These are phyloP conservation scores for Apomyelois bistriatella DNA, from an alignment of 2,888 invertebrate genomes.

Conservation along the genomic window DNA sequence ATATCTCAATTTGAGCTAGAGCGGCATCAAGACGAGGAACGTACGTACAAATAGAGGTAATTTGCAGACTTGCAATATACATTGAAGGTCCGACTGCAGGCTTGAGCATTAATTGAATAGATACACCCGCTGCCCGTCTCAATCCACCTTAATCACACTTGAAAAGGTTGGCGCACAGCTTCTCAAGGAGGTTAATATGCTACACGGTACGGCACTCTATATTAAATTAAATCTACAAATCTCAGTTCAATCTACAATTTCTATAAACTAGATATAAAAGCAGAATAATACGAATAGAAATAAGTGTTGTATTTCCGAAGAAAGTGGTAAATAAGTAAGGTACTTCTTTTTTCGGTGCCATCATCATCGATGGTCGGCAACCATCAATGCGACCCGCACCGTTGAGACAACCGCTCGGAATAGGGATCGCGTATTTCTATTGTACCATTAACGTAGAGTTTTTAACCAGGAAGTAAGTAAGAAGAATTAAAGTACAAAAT, in stretches of 20 bases:
- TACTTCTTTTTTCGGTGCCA: too few species aligned
- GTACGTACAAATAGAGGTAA: conserved; percentile 60
- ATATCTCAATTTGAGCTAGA: conserved; percentile 1
- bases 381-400: too few species aligned
- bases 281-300: too few species aligned
- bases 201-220: conserved; percentile 68
- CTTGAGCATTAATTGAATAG: conserved; percentile 74
- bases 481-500: too few species aligned
- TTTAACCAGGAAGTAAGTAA: too few species aligned
- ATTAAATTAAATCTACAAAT: conserved; percentile 40
- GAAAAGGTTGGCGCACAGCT: conserved; percentile 66
- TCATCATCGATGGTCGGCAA: too few species aligned
- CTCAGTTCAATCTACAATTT: neutral
- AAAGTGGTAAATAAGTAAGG: neutral
- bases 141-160: conserved; percentile 73
- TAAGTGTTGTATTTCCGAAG: too few species aligned
- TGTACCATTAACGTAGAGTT: too few species aligned
- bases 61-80: conserved; percentile 65
- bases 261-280: too few species aligned
- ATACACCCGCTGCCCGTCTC: conserved; percentile 70
- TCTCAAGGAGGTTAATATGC: conserved; percentile 50
- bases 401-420: too few species aligned
- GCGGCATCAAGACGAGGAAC: conserved; percentile 35
- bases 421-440: too few species aligned
- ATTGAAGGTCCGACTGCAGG: conserved; percentile 57